Base-by-base conservation (phyloP, 2,888 invertebrate species). In the Drosophila mimica region DNA sequence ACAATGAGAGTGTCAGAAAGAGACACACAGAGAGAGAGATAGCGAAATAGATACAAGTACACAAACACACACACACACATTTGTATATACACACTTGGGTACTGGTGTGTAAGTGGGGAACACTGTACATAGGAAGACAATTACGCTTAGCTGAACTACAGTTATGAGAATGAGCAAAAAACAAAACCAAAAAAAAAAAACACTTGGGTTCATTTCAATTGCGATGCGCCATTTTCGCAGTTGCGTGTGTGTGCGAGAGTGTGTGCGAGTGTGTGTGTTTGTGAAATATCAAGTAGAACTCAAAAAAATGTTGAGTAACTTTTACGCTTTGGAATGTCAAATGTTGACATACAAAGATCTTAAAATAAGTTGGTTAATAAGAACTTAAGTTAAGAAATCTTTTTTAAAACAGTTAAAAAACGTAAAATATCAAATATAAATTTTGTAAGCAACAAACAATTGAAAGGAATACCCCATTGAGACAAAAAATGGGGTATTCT, bases 71-170 rank as follows among this genome's bases (percentile, higher is more conserved):
- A 43, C n/a, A 34, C 15, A n/a, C 15, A 40, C 38, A 30, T 30
- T 34, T 43, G 7, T 48, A 54, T 52, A 63, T 36, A 59, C 46
- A 38, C 28, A 36, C 30, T 38, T n/a, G 6, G 30, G 36, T 46
- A 7, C 30, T n/a, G 17, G 33, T 43, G 49, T 49, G 48, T 53
- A 7, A 58, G 28, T 40, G 9, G 48, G 38, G 13, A 8, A 20
- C 56, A 40, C 38, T 73, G 81, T 83, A 83, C 74, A 85, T 85
- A 90, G 84, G 90, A 85, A 85, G 89, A 75, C 77, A 85, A 83
- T 90, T 76, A 69, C 64, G 46, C 40, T 73, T 33, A 57, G 61
- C 43, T 62, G 59, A 65, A 72, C 61, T 72, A 78, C 78, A 78
- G 68, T 81, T 77, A 69, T 54, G 78, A 71, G 72, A 66, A 63